These are phyloP conservation scores for Heteromurus nitidus DNA, from an alignment of 2,888 invertebrate species.

Conservation along the genomic window DNA sequence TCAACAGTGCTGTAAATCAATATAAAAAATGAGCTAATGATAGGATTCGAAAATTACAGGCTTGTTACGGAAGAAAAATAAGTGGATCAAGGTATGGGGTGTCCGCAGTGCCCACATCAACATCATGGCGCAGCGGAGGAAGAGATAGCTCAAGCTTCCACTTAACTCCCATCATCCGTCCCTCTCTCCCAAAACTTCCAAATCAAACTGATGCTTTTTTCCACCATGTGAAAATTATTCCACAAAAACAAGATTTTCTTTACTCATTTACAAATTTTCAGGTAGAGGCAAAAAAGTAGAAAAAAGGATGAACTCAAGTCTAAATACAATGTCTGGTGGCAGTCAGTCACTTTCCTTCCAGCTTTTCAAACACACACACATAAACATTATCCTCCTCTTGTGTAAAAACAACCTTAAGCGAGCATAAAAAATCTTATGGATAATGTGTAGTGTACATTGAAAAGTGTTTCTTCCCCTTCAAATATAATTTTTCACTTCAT, in stretches of 20 bases:
- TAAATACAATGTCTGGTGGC: constrained; percentile 45
- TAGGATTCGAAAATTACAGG: constrained; percentile 67
- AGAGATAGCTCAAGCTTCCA: not conserved
- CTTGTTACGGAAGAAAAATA: constrained; percentile 66
- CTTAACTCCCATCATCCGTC: not conserved
- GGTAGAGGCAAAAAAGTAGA: not conserved
- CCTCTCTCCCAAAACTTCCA: not conserved
- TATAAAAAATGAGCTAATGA: constrained; percentile 66
- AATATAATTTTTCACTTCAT: no score
- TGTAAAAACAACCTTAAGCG: no score
- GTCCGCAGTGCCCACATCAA: no score
- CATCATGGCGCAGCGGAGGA: not conserved
- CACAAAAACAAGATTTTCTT: constrained; percentile 55
- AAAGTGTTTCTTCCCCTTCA: no score
- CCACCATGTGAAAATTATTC: constrained; percentile 56
- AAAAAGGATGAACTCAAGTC: constrained; percentile 2
- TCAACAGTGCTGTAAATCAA: constrained; percentile 66
- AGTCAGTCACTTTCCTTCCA: constrained; percentile 4
- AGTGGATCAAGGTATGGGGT: constrained; percentile 60
- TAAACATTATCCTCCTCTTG: no score
- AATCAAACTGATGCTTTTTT: not conserved
- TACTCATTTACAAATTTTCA: constrained; percentile 33
- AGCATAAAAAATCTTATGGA: no score
- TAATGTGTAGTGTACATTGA: no score
- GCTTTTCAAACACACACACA: not conserved